Base-by-base conservation (phyloP, 2,888 invertebrate species). In the Nymphalis c-album region DNA sequence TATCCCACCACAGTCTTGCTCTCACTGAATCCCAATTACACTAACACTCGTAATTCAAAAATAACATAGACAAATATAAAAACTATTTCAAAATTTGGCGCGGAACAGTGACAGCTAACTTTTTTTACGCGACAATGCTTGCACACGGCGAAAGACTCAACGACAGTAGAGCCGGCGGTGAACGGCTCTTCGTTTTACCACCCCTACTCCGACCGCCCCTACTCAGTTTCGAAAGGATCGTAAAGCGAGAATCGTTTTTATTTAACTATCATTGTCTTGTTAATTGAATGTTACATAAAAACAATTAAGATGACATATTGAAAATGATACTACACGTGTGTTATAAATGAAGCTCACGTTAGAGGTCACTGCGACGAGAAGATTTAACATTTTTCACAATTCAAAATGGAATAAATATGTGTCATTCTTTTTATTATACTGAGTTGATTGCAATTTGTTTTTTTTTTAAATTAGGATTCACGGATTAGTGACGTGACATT, bases 221-320 rank as follows among this genome's bases (percentile, higher is more conserved):
- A 82, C 90, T 87, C 77, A 73, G 78, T 91, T 91, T 90, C 91
- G 91, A 91, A 92, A 91, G 91, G 90, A 84, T 77, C 76, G 73
- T 75, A 79, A 74, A 85, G 85, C 82, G 84, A 81, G 83, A 83
- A 82, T 79, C 78, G 78, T 78, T 79, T 80, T 69, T 80, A 81
- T 78, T 80, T 76, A 78, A 69, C 74, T 40, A 64, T 75, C 78
- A 81, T 80, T 80, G 78, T 79, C 73, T 75, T 81, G 80, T 77
- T 85, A 86, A 87, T 85, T 83, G 80, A 83, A 80, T 80, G 77
- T 88, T 88, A 85, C 87, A 82, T 83, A 81, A 81, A 81, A 79
- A 78, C 73, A 76, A 77, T 80, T 80, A 75, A 61, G 60, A 65
- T 59, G 35, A 48, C 48, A 45, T 57, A 22, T 69, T 35, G 35